A percentile compares a stretch with the other conserved stretches of the same genome.
These are phyloP conservation scores for Rhinolophus ferrumequinum DNA, from an alignment of 2,113 vertebrate species.

Conservation along the genomic window DNA sequence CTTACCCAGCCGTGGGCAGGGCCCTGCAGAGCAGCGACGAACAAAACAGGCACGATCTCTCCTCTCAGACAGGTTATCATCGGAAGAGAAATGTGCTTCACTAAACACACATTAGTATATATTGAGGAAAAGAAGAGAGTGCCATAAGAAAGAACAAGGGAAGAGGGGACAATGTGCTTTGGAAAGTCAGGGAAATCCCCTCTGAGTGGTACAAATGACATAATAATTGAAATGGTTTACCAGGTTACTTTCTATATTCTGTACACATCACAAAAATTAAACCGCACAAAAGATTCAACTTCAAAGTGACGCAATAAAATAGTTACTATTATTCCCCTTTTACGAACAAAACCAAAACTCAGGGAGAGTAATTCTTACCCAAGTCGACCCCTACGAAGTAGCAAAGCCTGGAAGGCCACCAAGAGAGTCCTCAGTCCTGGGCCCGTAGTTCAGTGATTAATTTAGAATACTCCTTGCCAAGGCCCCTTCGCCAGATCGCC, in stretches of 20 bases:
- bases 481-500: neutral
- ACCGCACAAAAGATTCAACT: neutral
- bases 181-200: neutral
- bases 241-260: neutral
- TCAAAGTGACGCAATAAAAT: neutral
- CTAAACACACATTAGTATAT: neutral
- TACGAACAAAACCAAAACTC: neutral
- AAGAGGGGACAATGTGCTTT: neutral
- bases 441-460: neutral
- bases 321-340: neutral
- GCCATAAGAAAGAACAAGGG: neutral
- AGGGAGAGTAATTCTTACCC: neutral
- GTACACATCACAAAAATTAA: neutral
- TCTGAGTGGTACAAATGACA: neutral
- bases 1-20: rapidly evolving
- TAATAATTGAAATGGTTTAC: neutral
- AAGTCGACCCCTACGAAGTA: neutral
- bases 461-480: neutral
- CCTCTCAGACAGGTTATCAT: neutral
- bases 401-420: neutral
- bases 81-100: neutral
- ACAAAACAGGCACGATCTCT: neutral
- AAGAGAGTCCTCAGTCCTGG: neutral
- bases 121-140: neutral
- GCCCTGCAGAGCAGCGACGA: neutral